These are phyloP conservation scores for Fragum whitleyi DNA, from an alignment of 2,888 invertebrate genomes.

Conservation along the genomic window DNA sequence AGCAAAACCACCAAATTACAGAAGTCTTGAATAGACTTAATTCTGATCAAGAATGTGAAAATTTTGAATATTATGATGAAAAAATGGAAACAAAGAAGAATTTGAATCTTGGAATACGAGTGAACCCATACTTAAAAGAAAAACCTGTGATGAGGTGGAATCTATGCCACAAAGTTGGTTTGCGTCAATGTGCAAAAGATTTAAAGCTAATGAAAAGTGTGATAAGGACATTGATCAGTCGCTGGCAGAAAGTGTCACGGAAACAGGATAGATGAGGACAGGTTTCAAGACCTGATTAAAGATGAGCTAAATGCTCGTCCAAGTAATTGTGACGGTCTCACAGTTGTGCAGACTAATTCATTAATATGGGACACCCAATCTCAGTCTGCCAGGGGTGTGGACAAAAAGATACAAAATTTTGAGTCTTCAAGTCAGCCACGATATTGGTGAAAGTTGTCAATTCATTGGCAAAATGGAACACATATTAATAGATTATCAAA, in stretches of 20 bases:
- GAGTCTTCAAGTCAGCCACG: neutral
- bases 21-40: constrained; percentile 1
- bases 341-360: neutral
- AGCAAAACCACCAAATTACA: constrained; percentile 2
- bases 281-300: neutral
- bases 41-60: neutral
- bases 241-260: neutral
- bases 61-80: neutral
- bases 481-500: neutral
- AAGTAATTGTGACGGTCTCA: neutral
- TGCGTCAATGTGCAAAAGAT: neutral
- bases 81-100: neutral
- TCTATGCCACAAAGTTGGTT: neutral
- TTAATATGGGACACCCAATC: neutral
- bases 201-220: neutral
- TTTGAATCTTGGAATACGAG: neutral
- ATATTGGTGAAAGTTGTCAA: neutral
- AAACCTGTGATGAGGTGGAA: neutral
- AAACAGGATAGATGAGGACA: neutral
- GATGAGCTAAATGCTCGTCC: neutral
- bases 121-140: neutral
- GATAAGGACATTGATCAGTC: neutral
- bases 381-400: neutral
- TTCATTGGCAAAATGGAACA: neutral
- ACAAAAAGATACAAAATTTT: neutral